phyloP scores from a whole-genome alignment of 2,888 invertebrate species.

The Pelosia muscerda region DNA sequence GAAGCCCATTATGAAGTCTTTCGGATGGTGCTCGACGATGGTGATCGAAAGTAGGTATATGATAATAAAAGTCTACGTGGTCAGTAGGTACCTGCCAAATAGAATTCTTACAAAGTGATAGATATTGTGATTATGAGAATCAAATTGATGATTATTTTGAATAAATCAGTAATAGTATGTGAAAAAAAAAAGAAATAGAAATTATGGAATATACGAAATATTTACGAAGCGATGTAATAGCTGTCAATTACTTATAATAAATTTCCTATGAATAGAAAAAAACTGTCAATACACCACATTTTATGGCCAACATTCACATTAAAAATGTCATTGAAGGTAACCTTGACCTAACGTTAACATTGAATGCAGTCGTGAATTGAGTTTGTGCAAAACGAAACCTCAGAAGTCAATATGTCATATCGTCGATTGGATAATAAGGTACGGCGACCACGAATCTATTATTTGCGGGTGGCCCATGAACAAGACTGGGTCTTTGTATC shows the following conservation, averaged over 20 bases:
- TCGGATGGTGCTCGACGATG: too few relatives aligned
- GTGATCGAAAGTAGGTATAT: too few relatives aligned
- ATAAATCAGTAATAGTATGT: too few relatives aligned
- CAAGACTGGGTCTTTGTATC: slow-evolving; percentile 62
- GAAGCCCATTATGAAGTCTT: too few relatives aligned
- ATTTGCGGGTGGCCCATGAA: slow-evolving; percentile 77
- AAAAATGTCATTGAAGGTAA: slow-evolving; percentile 45
- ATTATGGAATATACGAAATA: background rate
- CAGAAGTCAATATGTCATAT: slow-evolving; percentile 67
- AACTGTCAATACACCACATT: slow-evolving; percentile 40
- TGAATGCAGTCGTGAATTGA: slow-evolving; percentile 55
- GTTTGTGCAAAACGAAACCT: slow-evolving; percentile 62
- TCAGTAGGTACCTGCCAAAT: too few relatives aligned
- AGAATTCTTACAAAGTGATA: too few relatives aligned
- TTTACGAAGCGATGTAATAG: background rate
- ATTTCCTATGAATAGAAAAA: slow-evolving; percentile 11
- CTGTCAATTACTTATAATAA: slow-evolving; percentile 8
- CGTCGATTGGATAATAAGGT: slow-evolving; percentile 65
- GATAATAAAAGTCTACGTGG: too few relatives aligned
- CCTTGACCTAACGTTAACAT: slow-evolving; percentile 40
- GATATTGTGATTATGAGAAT: too few relatives aligned
- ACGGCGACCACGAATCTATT: slow-evolving; percentile 59
- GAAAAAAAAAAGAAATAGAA: too few relatives aligned
- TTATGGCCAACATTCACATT: slow-evolving; percentile 33
- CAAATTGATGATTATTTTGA: too few relatives aligned